Evolutionary conservation across 2,888 invertebrate species (phyloP).

Genomic region (Sinopyrophorus schimmeli): DNA sequence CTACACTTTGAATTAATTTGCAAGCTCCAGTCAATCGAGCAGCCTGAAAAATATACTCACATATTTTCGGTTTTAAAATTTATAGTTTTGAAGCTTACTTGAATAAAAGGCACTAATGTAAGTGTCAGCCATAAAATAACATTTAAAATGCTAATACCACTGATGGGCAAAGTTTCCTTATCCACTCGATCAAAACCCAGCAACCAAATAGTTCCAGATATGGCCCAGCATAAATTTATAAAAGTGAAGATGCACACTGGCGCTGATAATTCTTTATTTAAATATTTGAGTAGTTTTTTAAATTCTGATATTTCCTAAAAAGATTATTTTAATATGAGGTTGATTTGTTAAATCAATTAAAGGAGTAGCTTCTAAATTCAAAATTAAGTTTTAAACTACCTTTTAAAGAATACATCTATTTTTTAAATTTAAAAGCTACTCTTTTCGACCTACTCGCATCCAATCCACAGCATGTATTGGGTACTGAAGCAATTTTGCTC

Average conservation of each 20-base stretch:
- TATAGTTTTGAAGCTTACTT: slow-evolving; percentile 56
- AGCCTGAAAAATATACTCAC: slow-evolving; percentile 60
- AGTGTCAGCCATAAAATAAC: slow-evolving; percentile 68
- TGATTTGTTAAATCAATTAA: too few relatives aligned
- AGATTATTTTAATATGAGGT: too few relatives aligned
- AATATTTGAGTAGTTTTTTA: slow-evolving; percentile 72
- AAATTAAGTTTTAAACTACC: too few relatives aligned
- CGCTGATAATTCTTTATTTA: slow-evolving; percentile 76
- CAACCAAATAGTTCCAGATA: slow-evolving; percentile 71
- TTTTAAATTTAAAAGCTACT: not conserved
- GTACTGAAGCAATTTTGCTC: slow-evolving; percentile 72
- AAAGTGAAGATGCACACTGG: slow-evolving; percentile 78
- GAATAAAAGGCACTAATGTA: slow-evolving; percentile 69
- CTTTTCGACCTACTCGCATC: slow-evolving; percentile 74
- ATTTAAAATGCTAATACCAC: slow-evolving; percentile 64
- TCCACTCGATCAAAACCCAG: slow-evolving; percentile 64
- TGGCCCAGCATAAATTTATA: slow-evolving; percentile 73
- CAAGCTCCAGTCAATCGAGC: slow-evolving; percentile 75
- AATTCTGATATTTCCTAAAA: slow-evolving; percentile 78
- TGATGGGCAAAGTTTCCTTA: slow-evolving; percentile 61
- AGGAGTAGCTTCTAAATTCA: too few relatives aligned
- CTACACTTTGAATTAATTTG: slow-evolving; percentile 70
- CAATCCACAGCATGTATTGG: slow-evolving; percentile 73
- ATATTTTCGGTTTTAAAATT: not conserved
- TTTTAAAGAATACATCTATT: too few relatives aligned